A percentile compares a stretch with the other conserved stretches of the same genome.
Conservation (phyloP, 2,888 invertebrate species). For the Dorcus parallelipipedus region DNA sequence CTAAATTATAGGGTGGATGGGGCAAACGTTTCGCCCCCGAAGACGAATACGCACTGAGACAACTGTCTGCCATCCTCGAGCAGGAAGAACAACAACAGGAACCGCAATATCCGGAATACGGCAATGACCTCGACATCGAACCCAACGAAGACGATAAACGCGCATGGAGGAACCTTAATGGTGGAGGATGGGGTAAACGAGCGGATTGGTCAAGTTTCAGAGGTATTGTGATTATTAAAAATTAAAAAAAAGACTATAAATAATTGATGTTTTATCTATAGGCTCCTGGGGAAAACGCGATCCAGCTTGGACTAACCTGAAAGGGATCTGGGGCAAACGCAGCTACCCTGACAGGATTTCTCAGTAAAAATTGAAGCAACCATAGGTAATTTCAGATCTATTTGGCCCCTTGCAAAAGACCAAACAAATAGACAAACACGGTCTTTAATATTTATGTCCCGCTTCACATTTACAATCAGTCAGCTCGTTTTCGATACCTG, state of each 20-base stretch:
- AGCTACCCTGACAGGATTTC: slow-evolving; percentile 38
- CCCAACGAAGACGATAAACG: slow-evolving; percentile 55
- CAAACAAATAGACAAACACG: too few relatives aligned
- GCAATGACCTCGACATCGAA: slow-evolving; percentile 29
- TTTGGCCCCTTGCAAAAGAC: too few relatives aligned
- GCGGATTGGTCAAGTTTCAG: slow-evolving; percentile 60
- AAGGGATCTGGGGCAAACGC: slow-evolving; percentile 78
- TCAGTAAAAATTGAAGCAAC: slow-evolving; percentile 25
- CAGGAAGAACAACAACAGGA: slow-evolving; percentile 28
- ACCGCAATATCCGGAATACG: slow-evolving; percentile 30
- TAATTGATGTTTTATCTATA: slow-evolving; percentile 35
- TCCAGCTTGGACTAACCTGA: slow-evolving; percentile 75
- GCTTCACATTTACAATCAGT: too few relatives aligned
- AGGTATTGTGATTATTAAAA: slow-evolving; percentile 39
- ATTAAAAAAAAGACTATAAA: not conserved
- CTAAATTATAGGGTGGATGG: slow-evolving; percentile 42
- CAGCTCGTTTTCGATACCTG: too few relatives aligned
- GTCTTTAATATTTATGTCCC: too few relatives aligned
- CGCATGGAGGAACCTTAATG: slow-evolving; percentile 67
- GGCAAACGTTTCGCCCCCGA: slow-evolving; percentile 46
- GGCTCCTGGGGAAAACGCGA: slow-evolving; percentile 76
- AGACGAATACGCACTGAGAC: slow-evolving; percentile 39
- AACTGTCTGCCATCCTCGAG: slow-evolving; percentile 37
- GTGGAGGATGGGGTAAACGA: slow-evolving; percentile 71
- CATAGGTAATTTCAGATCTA: not conserved